phyloP scores from a whole-genome alignment of 2,797 vertebrate species.

The Phoxinus dragarum region DNA sequence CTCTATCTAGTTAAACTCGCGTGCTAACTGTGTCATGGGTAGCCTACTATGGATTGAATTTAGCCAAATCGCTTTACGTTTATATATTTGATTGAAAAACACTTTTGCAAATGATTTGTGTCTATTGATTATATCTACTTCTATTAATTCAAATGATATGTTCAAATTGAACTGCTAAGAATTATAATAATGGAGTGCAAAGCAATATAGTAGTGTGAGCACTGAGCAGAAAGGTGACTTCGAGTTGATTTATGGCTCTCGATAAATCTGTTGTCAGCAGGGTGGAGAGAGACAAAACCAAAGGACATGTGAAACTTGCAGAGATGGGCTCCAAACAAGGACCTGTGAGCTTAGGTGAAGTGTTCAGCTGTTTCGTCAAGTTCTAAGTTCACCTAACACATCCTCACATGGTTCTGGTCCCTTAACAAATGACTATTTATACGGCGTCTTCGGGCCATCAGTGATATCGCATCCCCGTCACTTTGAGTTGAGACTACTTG shows the following conservation, averaged over 20 bases:
- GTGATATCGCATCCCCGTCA: constrained; percentile 33
- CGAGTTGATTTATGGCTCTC: constrained; percentile 33
- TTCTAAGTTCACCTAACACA: constrained; percentile 75
- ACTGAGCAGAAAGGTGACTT: constrained; percentile 7
- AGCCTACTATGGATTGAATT: background rate
- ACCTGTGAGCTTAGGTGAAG: constrained; percentile 70
- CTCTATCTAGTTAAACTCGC: background rate
- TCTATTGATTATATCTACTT: background rate
- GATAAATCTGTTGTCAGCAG: constrained; percentile 54
- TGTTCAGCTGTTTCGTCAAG: constrained; percentile 76
- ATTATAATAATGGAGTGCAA: background rate
- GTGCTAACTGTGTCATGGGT: constrained; percentile 14
- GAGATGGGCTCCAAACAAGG: constrained; percentile 64
- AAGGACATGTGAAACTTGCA: constrained; percentile 64
- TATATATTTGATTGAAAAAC: constrained; percentile 15
- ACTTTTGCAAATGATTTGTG: background rate
- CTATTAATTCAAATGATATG: background rate
- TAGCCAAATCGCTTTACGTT: background rate
- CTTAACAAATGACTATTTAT: constrained; percentile 70
- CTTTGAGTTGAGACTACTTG: background rate
- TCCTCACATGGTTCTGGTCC: constrained; percentile 71
- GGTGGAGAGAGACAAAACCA: constrained; percentile 57
- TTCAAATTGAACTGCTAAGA: background rate
- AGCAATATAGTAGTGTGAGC: constrained; percentile 12
- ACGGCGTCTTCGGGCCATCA: constrained; percentile 42